Conservation (phyloP, 2,113 vertebrate species). For the Pimephales promelas region DNA sequence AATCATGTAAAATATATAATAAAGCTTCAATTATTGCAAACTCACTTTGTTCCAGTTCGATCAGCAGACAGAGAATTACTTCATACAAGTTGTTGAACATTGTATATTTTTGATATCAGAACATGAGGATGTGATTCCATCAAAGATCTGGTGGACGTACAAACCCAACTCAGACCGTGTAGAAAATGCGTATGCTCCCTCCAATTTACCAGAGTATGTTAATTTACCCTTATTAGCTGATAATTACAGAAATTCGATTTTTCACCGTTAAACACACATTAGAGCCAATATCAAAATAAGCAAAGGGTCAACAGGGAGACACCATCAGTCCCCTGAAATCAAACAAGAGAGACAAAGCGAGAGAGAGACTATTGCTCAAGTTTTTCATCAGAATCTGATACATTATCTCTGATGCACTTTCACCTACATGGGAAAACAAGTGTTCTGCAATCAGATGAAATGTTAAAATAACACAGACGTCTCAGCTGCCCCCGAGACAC, state of each 20-base stretch:
- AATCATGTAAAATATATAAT: too few species aligned
- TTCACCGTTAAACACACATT: not conserved
- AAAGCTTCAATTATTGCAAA: too few species aligned
- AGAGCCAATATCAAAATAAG: not conserved
- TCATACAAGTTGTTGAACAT: too few species aligned
- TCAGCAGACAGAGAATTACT: too few species aligned
- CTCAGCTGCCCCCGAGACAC: not conserved
- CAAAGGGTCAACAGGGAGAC: conserved; percentile 4
- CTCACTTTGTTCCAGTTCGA: too few species aligned
- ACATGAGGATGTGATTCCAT: too few species aligned
- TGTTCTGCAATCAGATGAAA: conserved; percentile 20
- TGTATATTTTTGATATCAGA: too few species aligned
- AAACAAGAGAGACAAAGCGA: not conserved
- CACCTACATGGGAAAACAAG: conserved; percentile 20
- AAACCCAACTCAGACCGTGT: too few species aligned
- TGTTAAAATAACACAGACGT: conserved; percentile 20
- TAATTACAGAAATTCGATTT: not conserved
- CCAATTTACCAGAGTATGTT: too few species aligned
- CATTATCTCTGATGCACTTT: conserved; percentile 29
- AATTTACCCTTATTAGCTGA: too few species aligned
- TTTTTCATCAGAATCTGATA: not conserved
- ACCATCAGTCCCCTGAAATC: not conserved
- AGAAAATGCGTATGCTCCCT: too few species aligned
- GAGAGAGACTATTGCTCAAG: conserved; percentile 16
- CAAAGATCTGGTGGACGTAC: too few species aligned